Conservation (phyloP, 2,113 vertebrate species). For the Dromas ardeola region DNA sequence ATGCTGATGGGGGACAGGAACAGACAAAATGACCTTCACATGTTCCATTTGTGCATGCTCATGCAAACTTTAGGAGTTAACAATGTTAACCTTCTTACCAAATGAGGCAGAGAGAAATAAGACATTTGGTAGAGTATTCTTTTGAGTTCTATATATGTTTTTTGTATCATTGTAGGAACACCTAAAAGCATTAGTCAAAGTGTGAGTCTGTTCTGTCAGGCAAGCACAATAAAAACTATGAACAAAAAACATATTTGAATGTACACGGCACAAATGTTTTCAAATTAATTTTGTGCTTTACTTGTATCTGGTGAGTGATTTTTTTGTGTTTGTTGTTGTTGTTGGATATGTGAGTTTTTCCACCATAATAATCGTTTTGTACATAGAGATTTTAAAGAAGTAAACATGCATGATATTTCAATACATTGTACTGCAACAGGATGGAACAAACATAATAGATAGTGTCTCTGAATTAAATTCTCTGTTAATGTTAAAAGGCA, state of each 20-base stretch:
- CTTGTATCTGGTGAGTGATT: neutral
- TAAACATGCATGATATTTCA: neutral
- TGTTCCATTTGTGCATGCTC: neutral
- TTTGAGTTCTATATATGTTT: neutral
- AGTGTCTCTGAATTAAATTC: neutral
- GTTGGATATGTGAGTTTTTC: neutral
- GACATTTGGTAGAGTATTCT: neutral
- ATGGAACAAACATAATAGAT: neutral
- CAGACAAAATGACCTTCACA: neutral
- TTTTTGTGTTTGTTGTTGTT: neutral
- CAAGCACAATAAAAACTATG: neutral
- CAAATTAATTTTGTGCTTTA: neutral
- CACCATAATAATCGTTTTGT: neutral
- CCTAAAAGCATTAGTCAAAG: neutral
- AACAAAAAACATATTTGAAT: neutral
- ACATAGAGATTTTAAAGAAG: neutral
- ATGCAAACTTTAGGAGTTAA: neutral
- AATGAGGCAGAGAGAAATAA: neutral
- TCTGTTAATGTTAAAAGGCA: neutral
- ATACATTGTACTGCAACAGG: neutral
- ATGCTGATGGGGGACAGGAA: neutral
- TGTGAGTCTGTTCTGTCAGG: neutral
- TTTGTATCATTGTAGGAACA: neutral
- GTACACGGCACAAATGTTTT: neutral
- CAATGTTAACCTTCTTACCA: neutral